These are phyloP conservation scores for Coregonus sp. DNA, from an alignment of 2,797 vertebrate genomes.

Conservation along the genomic window DNA sequence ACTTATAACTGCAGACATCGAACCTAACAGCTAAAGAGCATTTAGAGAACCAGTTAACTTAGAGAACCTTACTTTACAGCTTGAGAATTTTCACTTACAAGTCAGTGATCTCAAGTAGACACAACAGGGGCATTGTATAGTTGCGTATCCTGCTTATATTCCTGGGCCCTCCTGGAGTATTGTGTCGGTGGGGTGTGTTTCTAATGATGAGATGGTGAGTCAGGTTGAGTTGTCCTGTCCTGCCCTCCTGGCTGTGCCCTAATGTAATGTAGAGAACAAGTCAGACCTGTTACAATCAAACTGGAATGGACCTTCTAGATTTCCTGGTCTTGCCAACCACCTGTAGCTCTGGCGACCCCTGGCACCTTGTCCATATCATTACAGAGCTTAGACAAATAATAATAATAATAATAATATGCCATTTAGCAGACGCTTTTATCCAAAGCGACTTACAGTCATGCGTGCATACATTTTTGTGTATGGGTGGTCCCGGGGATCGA, in stretches of 20 bases:
- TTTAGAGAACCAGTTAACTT: neutral
- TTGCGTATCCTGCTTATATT: conserved; percentile 37
- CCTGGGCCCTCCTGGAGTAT: conserved; percentile 35
- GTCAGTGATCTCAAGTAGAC: neutral
- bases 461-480: no score
- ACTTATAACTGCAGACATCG: conserved; percentile 8
- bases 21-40: conserved; percentile 7
- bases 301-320: conserved; percentile 39
- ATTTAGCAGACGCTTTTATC: no score
- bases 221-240: conserved; percentile 29
- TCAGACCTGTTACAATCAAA: conserved; percentile 53
- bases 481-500: no score
- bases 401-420: no score
- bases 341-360: conserved; percentile 47
- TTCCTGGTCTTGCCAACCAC: conserved; percentile 35
- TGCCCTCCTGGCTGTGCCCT: conserved; percentile 4
- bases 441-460: no score
- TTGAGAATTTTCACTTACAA: neutral
- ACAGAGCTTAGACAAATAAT: conserved; percentile 56
- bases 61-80: neutral
- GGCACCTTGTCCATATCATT: conserved; percentile 53
- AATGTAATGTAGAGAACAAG: conserved; percentile 50
- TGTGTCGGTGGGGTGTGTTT: conserved; percentile 26
- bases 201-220: neutral
- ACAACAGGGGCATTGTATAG: conserved; percentile 44